Percentiles rank a stretch among this genome's conserved stretches.
These are phyloP conservation scores for Octodonta nipae DNA, from an alignment of 2,888 invertebrate genomes.

Conservation along the genomic window DNA sequence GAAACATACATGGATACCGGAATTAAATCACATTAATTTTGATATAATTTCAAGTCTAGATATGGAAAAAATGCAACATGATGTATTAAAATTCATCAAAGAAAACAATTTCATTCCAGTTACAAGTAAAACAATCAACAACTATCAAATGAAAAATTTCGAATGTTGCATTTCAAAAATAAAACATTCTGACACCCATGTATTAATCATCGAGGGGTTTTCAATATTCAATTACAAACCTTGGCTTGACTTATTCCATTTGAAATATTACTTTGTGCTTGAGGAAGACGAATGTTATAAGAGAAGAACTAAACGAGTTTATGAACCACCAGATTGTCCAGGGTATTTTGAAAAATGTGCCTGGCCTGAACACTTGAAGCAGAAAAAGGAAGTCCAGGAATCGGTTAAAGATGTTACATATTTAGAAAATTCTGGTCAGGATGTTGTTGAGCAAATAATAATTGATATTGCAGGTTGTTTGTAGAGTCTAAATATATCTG, in stretches of 20 bases:
- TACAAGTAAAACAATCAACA: not conserved
- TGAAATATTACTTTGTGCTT: constrained; percentile 62
- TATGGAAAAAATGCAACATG: constrained; percentile 54
- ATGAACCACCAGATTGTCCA: constrained; percentile 73
- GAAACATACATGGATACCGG: constrained; percentile 47
- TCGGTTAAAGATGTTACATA: too few relatives aligned
- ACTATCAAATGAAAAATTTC: not conserved
- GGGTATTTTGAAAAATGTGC: constrained; percentile 80
- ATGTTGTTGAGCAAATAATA: too few relatives aligned
- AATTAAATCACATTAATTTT: constrained; percentile 62
- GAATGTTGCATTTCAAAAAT: not conserved
- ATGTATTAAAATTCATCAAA: constrained; percentile 33
- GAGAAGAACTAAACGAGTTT: constrained; percentile 50
- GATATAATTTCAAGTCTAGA: constrained; percentile 59
- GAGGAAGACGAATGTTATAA: constrained; percentile 52
- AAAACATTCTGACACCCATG: too few relatives aligned
- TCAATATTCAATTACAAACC: constrained; percentile 56
- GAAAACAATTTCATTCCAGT: constrained; percentile 19
- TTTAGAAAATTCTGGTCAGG: too few relatives aligned
- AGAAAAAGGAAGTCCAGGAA: constrained; percentile 40
- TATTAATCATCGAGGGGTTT: constrained; percentile 62
- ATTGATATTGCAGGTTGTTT: too few relatives aligned
- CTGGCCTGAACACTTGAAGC: constrained; percentile 75
- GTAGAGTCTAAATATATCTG: too few relatives aligned
- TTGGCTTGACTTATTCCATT: constrained; percentile 51